phyloP scores from a whole-genome alignment of 2,888 invertebrate species.

The Drosophila stalkeri region DNA sequence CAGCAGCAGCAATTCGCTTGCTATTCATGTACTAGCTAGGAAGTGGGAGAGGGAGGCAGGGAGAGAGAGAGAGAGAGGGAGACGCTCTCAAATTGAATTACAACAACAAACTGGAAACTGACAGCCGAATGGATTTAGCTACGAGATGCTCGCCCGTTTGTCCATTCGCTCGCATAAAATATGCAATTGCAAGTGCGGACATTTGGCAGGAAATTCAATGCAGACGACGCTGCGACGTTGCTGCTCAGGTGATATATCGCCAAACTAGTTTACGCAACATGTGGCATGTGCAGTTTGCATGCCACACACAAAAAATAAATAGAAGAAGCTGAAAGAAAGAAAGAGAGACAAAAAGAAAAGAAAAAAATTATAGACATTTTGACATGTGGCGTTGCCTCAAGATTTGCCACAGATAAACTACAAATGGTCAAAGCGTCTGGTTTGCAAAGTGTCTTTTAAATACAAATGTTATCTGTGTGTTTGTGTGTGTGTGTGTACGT shows the following conservation, averaged over 20 bases:
- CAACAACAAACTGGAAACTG: constrained; percentile 57
- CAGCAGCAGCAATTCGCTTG: constrained; percentile 32
- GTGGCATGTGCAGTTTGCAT: constrained; percentile 77
- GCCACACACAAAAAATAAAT: constrained; percentile 16
- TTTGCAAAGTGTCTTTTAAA: constrained; percentile 75
- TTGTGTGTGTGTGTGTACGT: constrained; percentile 48
- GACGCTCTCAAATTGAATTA: constrained; percentile 65
- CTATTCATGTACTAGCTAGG: constrained; percentile 61
- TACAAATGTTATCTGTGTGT: constrained; percentile 70
- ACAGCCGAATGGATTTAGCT: constrained; percentile 47
- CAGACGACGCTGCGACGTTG: constrained; percentile 8
- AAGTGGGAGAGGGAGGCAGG: constrained; percentile 42
- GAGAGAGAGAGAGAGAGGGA: constrained; percentile 39
- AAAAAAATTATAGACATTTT: constrained; percentile 76
- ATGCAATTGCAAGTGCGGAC: constrained; percentile 71
- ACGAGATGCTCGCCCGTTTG: constrained; percentile 13
- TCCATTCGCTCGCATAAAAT: constrained; percentile 38
- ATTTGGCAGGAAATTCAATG: constrained; percentile 31
- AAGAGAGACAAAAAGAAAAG: neutral
- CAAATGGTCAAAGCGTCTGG: constrained; percentile 59
- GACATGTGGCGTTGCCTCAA: constrained; percentile 75
- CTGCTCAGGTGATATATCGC: constrained; percentile 74
- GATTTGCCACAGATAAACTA: constrained; percentile 75
- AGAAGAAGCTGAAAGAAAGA: neutral
- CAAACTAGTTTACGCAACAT: constrained; percentile 81